Percentiles rank a stretch among this genome's conserved stretches.
phyloP scores from a whole-genome alignment of 2,888 invertebrate genomes.

The Lathronympha strigana region DNA sequence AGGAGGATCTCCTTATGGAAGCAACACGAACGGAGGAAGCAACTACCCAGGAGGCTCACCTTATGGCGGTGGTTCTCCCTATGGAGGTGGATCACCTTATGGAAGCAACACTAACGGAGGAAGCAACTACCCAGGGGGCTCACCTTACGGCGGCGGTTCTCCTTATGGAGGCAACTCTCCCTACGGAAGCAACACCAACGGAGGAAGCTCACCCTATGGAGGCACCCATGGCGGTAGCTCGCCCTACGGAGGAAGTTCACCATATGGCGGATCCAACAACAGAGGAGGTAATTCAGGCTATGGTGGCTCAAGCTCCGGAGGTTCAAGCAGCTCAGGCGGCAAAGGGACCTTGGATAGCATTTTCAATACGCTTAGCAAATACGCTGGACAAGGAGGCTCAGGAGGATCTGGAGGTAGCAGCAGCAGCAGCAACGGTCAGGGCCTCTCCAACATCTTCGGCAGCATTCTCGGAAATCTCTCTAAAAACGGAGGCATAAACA shows the following conservation, averaged over 20 bases:
- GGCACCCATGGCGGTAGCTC: conserved; percentile 46
- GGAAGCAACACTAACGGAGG: conserved; percentile 39
- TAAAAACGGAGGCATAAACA: conserved; percentile 66
- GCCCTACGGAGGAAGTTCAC: conserved; percentile 50
- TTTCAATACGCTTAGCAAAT: conserved; percentile 62
- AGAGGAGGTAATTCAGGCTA: conserved; percentile 41
- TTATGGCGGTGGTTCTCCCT: conserved; percentile 46
- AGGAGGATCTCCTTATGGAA: conserved; percentile 38
- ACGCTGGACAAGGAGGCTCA: conserved; percentile 55
- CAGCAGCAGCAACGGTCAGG: conserved; percentile 49
- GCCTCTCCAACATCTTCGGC: conserved; percentile 71
- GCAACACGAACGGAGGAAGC: conserved; percentile 39
- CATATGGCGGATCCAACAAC: conserved; percentile 49
- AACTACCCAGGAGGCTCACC: conserved; percentile 38
- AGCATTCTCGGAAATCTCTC: conserved; percentile 69
- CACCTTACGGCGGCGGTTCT: conserved; percentile 48
- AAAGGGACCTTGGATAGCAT: conserved; percentile 62
- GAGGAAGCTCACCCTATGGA: conserved; percentile 43
- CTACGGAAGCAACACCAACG: conserved; percentile 49
- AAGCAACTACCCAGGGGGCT: conserved; percentile 32
- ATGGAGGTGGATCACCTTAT: conserved; percentile 47
- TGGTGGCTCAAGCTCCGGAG: conserved; percentile 38
- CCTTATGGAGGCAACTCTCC: conserved; percentile 49
- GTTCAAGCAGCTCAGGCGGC: conserved; percentile 46
- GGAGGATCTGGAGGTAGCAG: conserved; percentile 42